Percentiles rank a stretch among this genome's conserved stretches.
These are phyloP conservation scores for Anhinga rufa DNA, from an alignment of 2,113 vertebrate species.

Conservation along the genomic window DNA sequence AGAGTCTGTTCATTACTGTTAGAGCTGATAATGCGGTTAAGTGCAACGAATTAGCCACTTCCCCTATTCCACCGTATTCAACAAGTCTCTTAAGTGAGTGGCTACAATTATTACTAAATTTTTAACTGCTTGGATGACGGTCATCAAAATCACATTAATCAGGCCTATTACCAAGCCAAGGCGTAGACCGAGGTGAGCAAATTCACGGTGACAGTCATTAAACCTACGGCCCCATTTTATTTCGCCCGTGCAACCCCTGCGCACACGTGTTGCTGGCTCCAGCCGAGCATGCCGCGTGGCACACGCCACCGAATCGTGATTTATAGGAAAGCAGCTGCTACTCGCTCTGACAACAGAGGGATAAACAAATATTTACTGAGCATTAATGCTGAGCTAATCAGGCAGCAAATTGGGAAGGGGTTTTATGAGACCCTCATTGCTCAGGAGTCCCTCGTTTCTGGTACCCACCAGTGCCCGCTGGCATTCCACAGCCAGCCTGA, in stretches of 20 bases:
- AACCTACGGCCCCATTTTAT: rapidly evolving
- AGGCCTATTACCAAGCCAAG: neutral
- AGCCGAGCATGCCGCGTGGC: neutral
- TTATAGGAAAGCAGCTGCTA: neutral
- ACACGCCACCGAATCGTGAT: neutral
- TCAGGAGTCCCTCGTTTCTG: rapidly evolving
- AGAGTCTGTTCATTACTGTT: neutral
- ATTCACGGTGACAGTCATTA: neutral
- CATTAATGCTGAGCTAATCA: rapidly evolving
- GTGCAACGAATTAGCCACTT: neutral
- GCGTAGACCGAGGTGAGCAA: neutral
- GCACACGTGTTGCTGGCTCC: neutral
- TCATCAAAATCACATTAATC: neutral
- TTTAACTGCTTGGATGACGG: neutral
- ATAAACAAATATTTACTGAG: neutral
- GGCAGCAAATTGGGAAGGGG: neutral
- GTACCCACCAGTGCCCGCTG: rapidly evolving
- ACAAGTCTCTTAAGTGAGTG: neutral
- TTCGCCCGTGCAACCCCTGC: neutral
- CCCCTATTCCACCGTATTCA: neutral
- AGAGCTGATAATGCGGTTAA: neutral
- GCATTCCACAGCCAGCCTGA: neutral
- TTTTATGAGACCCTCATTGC: neutral
- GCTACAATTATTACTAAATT: neutral
- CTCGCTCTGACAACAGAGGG: neutral